Percentiles rank a stretch among this genome's conserved stretches.
Conservation (phyloP, 2,113 vertebrate genomes). For the Cinclus cinclus region DNA sequence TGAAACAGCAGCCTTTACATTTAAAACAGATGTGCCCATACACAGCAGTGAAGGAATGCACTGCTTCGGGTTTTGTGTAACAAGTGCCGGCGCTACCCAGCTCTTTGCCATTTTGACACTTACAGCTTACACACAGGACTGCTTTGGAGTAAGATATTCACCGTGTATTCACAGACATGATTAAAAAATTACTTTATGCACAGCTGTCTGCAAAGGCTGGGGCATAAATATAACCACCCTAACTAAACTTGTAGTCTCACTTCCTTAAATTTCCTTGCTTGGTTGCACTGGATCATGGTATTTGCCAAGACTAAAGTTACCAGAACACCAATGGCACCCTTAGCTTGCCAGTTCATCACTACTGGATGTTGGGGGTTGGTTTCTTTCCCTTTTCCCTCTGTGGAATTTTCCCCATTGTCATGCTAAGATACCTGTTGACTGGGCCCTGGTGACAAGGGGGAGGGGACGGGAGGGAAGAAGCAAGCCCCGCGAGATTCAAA, state of each 20-base stretch:
- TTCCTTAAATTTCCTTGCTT: background rate
- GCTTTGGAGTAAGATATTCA: background rate
- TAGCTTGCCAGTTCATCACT: background rate
- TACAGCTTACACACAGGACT: background rate
- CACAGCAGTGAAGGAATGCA: background rate
- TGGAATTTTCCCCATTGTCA: too few species aligned
- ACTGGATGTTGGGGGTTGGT: too few species aligned
- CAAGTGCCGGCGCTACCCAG: background rate
- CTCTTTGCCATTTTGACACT: constrained; percentile 6
- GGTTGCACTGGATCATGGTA: background rate
- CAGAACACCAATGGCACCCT: background rate
- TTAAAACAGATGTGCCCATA: constrained; percentile 47
- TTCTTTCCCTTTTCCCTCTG: too few species aligned
- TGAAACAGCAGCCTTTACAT: constrained; percentile 58
- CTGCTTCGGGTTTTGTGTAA: background rate
- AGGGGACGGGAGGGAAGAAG: too few species aligned
- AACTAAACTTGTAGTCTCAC: background rate
- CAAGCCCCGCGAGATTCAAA: too few species aligned
- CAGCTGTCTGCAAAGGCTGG: background rate
- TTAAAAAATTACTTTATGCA: background rate
- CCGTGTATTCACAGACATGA: background rate
- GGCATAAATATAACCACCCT: background rate
- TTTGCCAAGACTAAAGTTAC: background rate
- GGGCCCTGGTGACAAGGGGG: too few species aligned
- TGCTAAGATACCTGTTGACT: too few species aligned